Percentiles rank a stretch among this genome's conserved stretches.
phyloP scores from a whole-genome alignment of 1,140 invertebrate genomes.

The Drosophila erecta region DNA sequence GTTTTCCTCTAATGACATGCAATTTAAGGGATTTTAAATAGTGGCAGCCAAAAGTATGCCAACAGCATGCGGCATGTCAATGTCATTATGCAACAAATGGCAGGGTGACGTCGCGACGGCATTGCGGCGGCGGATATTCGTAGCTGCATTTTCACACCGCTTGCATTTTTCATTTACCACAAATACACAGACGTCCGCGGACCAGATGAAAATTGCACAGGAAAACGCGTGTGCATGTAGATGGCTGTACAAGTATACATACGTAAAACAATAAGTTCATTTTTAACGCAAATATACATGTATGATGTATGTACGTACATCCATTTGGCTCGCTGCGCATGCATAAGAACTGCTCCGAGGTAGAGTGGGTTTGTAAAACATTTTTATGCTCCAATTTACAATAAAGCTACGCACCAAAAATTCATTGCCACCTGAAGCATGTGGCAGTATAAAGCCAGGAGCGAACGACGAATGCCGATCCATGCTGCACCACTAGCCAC shows the following conservation, averaged over 20 bases:
- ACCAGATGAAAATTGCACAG: slow-evolving; percentile 20
- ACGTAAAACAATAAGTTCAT: slow-evolving; percentile 51
- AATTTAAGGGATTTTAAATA: slow-evolving; percentile 52
- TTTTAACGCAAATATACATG: slow-evolving; percentile 55
- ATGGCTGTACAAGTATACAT: slow-evolving; percentile 1
- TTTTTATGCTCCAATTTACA: slow-evolving; percentile 82
- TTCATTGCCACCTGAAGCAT: slow-evolving; percentile 81
- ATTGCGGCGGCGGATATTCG: slow-evolving; percentile 15
- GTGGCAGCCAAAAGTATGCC: slow-evolving; percentile 57
- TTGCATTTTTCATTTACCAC: slow-evolving; percentile 43
- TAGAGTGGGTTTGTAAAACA: slow-evolving; percentile 61
- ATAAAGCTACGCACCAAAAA: slow-evolving; percentile 79
- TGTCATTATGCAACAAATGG: slow-evolving; percentile 74
- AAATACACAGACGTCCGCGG: slow-evolving; percentile 27
- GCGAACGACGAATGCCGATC: slow-evolving; percentile 13
- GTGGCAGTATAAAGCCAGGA: slow-evolving; percentile 33
- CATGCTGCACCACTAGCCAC: slow-evolving; percentile 24
- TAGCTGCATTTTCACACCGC: slow-evolving; percentile 20
- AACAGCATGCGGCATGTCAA: slow-evolving; percentile 61
- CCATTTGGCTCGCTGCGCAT: slow-evolving; percentile 10
- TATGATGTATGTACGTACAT: slow-evolving; percentile 11
- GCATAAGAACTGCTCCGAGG: slow-evolving; percentile 29
- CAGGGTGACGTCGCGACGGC: slow-evolving; percentile 44
- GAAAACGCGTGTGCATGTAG: background rate
- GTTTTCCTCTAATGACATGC: slow-evolving; percentile 60